Percentiles rank a stretch among this genome's conserved stretches.
Conservation (phyloP, 2,888 invertebrate species). For the Protula sp. region DNA sequence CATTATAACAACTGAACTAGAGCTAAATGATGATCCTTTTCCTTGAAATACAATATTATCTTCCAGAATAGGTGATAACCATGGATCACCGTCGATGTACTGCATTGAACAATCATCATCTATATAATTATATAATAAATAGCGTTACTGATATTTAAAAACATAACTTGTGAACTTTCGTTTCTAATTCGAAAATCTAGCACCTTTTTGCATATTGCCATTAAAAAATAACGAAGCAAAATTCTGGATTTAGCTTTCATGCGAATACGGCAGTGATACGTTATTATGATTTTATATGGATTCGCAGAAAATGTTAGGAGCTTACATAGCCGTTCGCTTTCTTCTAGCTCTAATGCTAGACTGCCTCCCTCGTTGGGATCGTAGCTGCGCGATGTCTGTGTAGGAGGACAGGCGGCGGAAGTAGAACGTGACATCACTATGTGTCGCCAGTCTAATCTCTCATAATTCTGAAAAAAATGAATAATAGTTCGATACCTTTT, state of each 20-base stretch:
- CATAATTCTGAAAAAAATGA: constrained; percentile 63
- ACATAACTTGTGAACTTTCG: too few species aligned
- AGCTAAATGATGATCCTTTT: too few species aligned
- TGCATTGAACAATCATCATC: constrained; percentile 94
- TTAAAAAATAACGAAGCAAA: too few species aligned
- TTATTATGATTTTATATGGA: too few species aligned
- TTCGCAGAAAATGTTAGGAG: too few species aligned
- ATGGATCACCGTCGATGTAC: constrained; percentile 75
- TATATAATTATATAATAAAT: too few species aligned
- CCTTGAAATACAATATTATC: background rate
- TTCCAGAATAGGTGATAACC: background rate
- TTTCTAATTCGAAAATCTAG: too few species aligned
- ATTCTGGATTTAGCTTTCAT: too few species aligned
- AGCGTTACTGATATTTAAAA: background rate
- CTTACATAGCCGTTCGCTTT: constrained; percentile 83
- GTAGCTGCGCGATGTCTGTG: constrained; percentile 82
- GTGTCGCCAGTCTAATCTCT: constrained; percentile 83
- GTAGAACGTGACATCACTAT: constrained; percentile 77
- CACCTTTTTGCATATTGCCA: too few species aligned
- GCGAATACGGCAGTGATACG: too few species aligned
- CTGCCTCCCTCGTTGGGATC: constrained; percentile 87
- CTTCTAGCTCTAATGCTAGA: constrained; percentile 75
- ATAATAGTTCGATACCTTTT: too few species aligned
- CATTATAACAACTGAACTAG: too few species aligned
- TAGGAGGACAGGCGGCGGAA: constrained; percentile 83